Evolutionary conservation across 2,888 invertebrate species (phyloP), one percentile per base, ranked within the genome.

Genomic region (Theodoxus fluviatilis): DNA sequence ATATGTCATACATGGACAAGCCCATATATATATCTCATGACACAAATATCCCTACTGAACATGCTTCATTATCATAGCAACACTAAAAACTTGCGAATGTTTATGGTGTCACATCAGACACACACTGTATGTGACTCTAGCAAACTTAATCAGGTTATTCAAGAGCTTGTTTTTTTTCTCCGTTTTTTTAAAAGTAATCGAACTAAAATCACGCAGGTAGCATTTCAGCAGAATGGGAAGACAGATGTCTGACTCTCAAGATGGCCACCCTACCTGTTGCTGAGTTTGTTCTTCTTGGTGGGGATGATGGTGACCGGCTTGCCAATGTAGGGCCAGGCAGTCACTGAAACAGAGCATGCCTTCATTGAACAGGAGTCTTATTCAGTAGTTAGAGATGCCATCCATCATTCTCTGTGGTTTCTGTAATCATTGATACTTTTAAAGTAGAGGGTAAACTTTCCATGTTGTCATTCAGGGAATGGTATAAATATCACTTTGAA

Each of bases 281-380:
- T 97, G 67, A 98, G 89, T 86, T 93, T 94, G 88, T 98, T 98
- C 81, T 93, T 94, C 80, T 92, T 92, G 2, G 97, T 96, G 86
- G 92, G 92, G 76, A 97, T 93, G 64, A 98, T 92, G 89, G 95
- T 95, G 71, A 96, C 87, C 2, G 95, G 94, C 88, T 96, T 95
- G 73, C 91, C 91, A 74, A 95, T 93, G 82, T 93, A 92, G 18
- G 96, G 96, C 93, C 96, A 97, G 76, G 92, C 91, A 40, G 93
- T 91, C 74, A 93, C 95, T 94, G 88, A 15, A 89, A 89, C 69
- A 31, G 59, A 69, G 52, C 37, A 69, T 63, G 22, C 9, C 33
- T 7, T 31, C 37, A 33, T n/a, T n/a, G n/a, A n/a, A 57, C 15
- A 37, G n/a, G 33, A 40, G 31, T 22, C 3, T 3, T 31, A 22